Base-by-base conservation (phyloP, 2,797 vertebrate species). In the Pagetopsis macropterus region DNA sequence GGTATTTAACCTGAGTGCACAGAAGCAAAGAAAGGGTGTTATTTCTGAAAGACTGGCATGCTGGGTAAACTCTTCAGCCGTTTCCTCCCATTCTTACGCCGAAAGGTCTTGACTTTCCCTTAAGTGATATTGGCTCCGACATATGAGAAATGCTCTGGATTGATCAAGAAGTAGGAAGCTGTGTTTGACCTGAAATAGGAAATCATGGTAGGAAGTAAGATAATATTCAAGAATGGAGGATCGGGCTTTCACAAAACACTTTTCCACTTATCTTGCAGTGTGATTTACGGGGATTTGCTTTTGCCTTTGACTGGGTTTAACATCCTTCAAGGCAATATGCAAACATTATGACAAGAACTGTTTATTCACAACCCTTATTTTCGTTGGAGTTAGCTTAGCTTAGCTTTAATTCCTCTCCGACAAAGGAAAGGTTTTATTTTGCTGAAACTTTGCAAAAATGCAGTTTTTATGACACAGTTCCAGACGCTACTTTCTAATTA, bases 1-100 rank as follows among this genome's bases (percentile, higher is more conserved):
- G 76, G 69, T 75, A 75, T 88, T 88, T 79, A 82, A 85, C 70
- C 76, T 76, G 72, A 81, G 86, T 72, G 76, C 79, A 87, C 84
- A 72, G 76, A 63, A 65, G 87, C 78, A 74, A 54, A 88, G 77
- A 83, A 72, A 72, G 79, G 23, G 31, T 82, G 86, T 89, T 91
- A 82, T 92, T 86, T 75, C 78, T 77, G 70, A 89, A 87, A 82
- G 80, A 79, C 72, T 81, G 89, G 79, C 83, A 79, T 64, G 83
- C 73, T 58, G 89, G 87, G 85, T 87, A 88, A 89, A 88, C 83
- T 79, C 87, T 75, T 65, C 78, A 84, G 91, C 81, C 86, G 89
- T 89, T 94, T 95, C 94, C 94, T 92, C 85, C 89, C 82, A 94
- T 95, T 95, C 93, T 94, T 87, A 16, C 59, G 0, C 66, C 3